Evolutionary conservation across 2,797 vertebrate genomes (phyloP).

Genomic region (Mormyrops boulengeri): DNA sequence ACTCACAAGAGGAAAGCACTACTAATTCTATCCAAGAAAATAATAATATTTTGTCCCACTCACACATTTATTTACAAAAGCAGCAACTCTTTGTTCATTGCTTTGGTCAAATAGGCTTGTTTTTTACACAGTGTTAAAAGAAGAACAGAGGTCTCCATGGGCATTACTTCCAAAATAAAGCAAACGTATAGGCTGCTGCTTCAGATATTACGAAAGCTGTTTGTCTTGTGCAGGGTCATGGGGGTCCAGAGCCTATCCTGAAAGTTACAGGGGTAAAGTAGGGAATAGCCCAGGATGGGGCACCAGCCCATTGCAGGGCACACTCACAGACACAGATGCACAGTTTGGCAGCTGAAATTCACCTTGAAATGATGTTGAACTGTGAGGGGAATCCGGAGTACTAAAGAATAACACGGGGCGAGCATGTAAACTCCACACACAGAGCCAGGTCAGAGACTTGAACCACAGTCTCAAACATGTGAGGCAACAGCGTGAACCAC

Average conservation of each 20-base stretch:
- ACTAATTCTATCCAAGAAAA: background rate
- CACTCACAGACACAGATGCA: background rate
- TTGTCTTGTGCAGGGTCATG: background rate
- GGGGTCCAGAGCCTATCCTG: background rate
- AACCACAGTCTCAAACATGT: background rate
- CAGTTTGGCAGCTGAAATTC: background rate
- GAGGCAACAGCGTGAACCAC: background rate
- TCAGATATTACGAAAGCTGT: background rate
- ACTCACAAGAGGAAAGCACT: background rate
- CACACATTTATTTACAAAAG: background rate
- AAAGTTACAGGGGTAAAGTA: background rate
- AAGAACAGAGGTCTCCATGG: background rate
- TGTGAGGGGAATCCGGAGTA: background rate
- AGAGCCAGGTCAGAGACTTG: background rate
- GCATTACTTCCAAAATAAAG: background rate
- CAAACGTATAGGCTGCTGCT: background rate
- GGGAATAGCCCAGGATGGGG: background rate
- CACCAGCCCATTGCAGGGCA: background rate
- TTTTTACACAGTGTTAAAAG: background rate
- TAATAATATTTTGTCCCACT: background rate
- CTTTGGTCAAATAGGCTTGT: background rate
- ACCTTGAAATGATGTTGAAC: background rate
- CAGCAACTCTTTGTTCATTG: background rate
- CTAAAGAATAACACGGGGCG: background rate
- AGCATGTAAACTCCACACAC: background rate